Evolutionary conservation across 2,888 invertebrate species (phyloP).

Genomic region (Choreutis nemorana): DNA sequence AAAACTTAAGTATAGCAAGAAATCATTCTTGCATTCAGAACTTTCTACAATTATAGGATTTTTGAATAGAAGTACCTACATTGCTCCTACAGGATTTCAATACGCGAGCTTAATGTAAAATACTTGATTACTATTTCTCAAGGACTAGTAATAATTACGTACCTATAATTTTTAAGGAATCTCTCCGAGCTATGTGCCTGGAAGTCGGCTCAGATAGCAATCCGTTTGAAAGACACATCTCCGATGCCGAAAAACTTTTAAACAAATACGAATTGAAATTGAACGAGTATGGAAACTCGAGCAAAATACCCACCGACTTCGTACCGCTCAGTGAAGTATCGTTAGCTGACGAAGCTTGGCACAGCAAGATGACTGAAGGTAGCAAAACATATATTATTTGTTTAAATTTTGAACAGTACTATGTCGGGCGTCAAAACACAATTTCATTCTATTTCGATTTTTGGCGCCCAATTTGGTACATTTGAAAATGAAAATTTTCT

Average conservation of each 20-base stretch:
- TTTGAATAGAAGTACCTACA: no score
- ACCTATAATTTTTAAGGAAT: constrained; percentile 28
- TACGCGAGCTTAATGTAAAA: no score
- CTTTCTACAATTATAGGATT: no score
- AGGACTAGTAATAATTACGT: no score
- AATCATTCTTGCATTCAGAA: no score
- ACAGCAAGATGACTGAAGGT: constrained; percentile 57
- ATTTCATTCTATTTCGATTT: no score
- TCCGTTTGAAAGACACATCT: constrained; percentile 45
- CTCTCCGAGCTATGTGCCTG: constrained; percentile 36
- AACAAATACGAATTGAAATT: constrained; percentile 66
- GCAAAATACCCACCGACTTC: constrained; percentile 37
- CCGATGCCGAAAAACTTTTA: constrained; percentile 61
- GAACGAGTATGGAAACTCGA: constrained; percentile 48
- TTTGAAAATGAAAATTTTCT: no score
- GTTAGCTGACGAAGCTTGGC: constrained; percentile 58
- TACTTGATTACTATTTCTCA: no score
- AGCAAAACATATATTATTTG: constrained; percentile 2
- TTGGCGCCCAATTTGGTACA: no score
- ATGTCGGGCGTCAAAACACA: no score
- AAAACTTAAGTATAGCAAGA: not conserved
- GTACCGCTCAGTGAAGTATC: constrained; percentile 49
- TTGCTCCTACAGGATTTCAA: no score
- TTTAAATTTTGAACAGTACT: no score
- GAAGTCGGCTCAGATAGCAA: constrained; percentile 33